Evolutionary conservation across 2,888 invertebrate species (phyloP).

Genomic region (Athalia circularis): DNA sequence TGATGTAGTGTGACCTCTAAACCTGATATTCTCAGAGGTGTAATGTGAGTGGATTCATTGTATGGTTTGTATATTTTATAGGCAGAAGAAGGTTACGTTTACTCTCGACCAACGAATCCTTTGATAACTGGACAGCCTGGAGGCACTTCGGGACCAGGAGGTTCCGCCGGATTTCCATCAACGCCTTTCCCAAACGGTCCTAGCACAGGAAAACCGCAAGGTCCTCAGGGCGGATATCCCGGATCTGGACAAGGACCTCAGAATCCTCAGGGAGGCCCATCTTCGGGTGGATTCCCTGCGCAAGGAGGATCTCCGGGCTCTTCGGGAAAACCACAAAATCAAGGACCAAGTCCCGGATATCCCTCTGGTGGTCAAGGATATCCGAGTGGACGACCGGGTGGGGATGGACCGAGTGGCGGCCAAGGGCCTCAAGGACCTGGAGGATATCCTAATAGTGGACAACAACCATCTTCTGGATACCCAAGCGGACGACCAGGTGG

Average conservation of each 20-base stretch:
- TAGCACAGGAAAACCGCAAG: slow-evolving; percentile 54
- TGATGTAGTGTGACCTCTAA: slow-evolving; percentile 16
- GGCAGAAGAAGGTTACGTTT: slow-evolving; percentile 86
- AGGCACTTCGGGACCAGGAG: slow-evolving; percentile 60
- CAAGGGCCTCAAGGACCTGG: slow-evolving; percentile 50
- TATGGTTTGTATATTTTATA: slow-evolving; percentile 60
- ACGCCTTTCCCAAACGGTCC: too few relatives aligned
- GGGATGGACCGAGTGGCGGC: slow-evolving; percentile 52
- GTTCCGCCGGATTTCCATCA: too few relatives aligned
- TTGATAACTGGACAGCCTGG: slow-evolving; percentile 71
- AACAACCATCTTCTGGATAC: slow-evolving; percentile 48
- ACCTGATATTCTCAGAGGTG: slow-evolving; percentile 30
- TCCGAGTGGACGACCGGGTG: slow-evolving; percentile 56
- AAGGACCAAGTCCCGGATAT: slow-evolving; percentile 59
- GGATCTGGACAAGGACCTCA: slow-evolving; percentile 54
- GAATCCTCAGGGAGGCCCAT: slow-evolving; percentile 49
- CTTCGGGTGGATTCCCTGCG: slow-evolving; percentile 56
- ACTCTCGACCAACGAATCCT: slow-evolving; percentile 82
- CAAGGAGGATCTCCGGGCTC: slow-evolving; percentile 54
- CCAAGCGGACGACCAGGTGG: slow-evolving; percentile 47
- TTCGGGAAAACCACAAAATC: slow-evolving; percentile 55
- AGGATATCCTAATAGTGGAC: slow-evolving; percentile 50
- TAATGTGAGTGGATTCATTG: slow-evolving; percentile 21
- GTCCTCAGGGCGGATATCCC: slow-evolving; percentile 55
- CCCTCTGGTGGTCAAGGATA: slow-evolving; percentile 63